Evolutionary conservation across 2,113 vertebrate genomes (phyloP), one percentile per base, ranked within the genome.

Genomic region (Oreochromis niloticus): DNA sequence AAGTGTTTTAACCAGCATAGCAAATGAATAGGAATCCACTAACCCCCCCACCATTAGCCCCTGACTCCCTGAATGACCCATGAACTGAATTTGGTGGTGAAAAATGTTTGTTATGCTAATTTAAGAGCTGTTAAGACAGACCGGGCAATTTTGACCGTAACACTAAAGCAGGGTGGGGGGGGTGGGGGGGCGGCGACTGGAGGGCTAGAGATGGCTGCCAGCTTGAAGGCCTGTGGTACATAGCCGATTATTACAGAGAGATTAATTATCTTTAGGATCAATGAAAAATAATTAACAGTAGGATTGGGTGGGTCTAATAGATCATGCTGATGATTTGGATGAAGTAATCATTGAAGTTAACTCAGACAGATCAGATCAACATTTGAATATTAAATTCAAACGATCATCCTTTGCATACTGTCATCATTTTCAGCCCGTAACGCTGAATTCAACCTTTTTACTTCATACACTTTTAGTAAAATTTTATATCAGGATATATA

Each of bases 121-220:
- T 56, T 56, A 56, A 24, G 22, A 56, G 54, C 22, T 61, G 16
- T 34, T 61, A 61, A 61, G 34, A 61, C 30, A 34, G 34, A 61
- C 30, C 30, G 6, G 57, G 10, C 57, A 10, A 55, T 2, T 55
- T 0, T 55, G 2, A 61, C 9, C 0, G 0, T 16, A 61, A 61
- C 57, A 61, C 57, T 61, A 34, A 61, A 61, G 57, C 27, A 27
- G 30, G 57, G 16, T 4, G 22, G 22, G 22, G 22, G 22, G 22
- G 22, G 22, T 22, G 0, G 2, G 30, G 5, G 19, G 57, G 30
- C 27, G 34, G 34, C 57, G 27, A 56, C 55, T 27, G 22, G 54
- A 24, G 27, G 56, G 27, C 13, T 59, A 32, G 57, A 61, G 55
- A 13, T 7, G 55, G 55, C 55, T 27, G 55, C 55, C 55, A 57